Conservation (phyloP, 2,797 vertebrate species). For the Enoplosus armatus region DNA sequence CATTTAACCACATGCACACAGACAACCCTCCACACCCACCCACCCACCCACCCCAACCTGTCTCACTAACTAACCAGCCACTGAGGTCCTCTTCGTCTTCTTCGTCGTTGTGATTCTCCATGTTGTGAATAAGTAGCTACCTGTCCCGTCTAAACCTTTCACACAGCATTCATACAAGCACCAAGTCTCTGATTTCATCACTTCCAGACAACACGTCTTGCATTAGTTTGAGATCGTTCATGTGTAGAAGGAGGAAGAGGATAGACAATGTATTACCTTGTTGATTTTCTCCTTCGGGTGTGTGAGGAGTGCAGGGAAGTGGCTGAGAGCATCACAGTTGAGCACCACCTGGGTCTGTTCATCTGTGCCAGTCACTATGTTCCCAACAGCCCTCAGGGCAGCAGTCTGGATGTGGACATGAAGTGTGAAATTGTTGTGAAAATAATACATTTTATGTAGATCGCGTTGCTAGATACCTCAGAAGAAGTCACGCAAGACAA, state of each 20-base stretch:
- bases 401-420: constrained; percentile 87
- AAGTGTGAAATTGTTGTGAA: not conserved
- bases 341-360: constrained; percentile 99
- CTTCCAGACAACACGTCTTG: constrained; percentile 79
- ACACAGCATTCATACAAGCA: constrained; percentile 72
- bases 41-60: not conserved
- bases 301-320: constrained; percentile 97
- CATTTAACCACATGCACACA: constrained; percentile 39
- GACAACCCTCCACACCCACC: not conserved
- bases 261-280: constrained; percentile 86
- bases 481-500: not conserved
- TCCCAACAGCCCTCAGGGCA: constrained; percentile 96
- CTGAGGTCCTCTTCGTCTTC: constrained; percentile 51
- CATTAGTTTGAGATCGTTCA: not conserved
- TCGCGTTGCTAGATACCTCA: not conserved
- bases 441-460: not conserved
- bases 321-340: constrained; percentile 97
- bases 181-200: constrained; percentile 92
- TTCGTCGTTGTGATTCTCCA: constrained; percentile 42
- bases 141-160: constrained; percentile 37
- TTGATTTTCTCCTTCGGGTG: constrained; percentile 99
- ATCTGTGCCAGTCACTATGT: constrained; percentile 99
- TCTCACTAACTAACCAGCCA: not conserved
- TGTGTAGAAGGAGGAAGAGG: not conserved
- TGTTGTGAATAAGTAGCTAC: constrained; percentile 10